Evolutionary conservation across 1,140 invertebrate species (phyloP).

Genomic region (Triops cancriformis): DNA sequence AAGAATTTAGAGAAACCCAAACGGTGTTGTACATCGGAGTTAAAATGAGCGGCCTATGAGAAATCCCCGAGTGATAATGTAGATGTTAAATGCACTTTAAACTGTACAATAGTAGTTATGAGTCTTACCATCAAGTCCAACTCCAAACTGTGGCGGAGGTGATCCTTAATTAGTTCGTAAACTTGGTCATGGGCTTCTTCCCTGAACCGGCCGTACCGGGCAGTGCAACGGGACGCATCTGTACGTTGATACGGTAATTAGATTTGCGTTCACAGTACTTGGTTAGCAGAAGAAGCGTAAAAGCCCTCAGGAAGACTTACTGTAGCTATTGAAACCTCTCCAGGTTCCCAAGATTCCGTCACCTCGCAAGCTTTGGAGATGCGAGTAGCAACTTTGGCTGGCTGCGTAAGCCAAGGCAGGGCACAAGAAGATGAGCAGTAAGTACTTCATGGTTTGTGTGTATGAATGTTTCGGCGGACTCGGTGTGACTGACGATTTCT

Average conservation of each 20-base stretch:
- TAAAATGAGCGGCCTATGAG: constrained; percentile 56
- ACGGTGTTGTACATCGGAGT: constrained; percentile 63
- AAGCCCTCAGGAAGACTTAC: background rate
- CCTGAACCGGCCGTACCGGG: constrained; percentile 20
- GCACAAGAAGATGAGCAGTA: constrained; percentile 1
- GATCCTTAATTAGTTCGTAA: constrained; percentile 21
- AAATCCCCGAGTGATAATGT: background rate
- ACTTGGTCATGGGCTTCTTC: constrained; percentile 8
- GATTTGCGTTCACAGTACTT: background rate
- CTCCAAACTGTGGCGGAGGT: constrained; percentile 23
- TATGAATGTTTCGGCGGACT: background rate
- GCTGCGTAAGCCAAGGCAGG: background rate
- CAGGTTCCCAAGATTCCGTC: background rate
- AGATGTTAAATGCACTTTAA: background rate
- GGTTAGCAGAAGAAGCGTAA: background rate
- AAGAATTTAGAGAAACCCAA: constrained; percentile 66
- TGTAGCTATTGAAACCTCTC: background rate
- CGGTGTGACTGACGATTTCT: background rate
- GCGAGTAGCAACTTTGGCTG: background rate
- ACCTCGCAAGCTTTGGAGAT: background rate
- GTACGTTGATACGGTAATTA: too few species aligned
- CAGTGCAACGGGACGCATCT: constrained; percentile 18
- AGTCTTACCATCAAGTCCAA: constrained; percentile 22
- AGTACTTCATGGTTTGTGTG: background rate
- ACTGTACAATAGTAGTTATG: background rate